Percentiles rank a stretch among this genome's conserved stretches.
Evolutionary conservation across 37 sponge, comb jelly and placozoan species (phyloP).

Genomic region (Cliona cf. orientalis): DNA sequence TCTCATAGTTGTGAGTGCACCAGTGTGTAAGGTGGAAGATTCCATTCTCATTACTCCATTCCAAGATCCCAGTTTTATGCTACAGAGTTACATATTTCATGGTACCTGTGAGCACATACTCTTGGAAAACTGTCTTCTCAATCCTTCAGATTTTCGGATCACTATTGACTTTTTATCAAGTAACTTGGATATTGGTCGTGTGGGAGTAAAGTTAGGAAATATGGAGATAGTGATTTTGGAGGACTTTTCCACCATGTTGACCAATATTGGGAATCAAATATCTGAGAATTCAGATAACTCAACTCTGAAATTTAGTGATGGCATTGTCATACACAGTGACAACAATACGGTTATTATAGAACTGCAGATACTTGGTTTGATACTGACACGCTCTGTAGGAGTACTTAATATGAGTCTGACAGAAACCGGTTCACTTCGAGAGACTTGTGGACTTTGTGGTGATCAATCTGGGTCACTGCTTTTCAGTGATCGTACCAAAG

Average conservation of each 20-base stretch:
- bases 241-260: background rate
- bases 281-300: background rate
- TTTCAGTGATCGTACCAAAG: too few species aligned
- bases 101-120: conserved; percentile 51
- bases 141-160: background rate
- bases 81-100: conserved; percentile 22
- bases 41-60: conserved; percentile 13
- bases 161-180: conserved; percentile 36
- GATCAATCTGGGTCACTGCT: too few species aligned
- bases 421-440: too few species aligned
- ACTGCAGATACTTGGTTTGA: background rate
- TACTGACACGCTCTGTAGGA: too few species aligned
- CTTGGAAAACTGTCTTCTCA: conserved; percentile 14
- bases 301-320: background rate
- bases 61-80: background rate
- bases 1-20: background rate
- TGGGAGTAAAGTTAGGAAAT: conserved; percentile 6
- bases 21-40: conserved; percentile 9
- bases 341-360: background rate
- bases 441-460: too few species aligned
- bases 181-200: conserved; percentile 35
- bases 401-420: too few species aligned
- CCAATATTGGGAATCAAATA: background rate
- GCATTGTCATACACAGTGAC: background rate
- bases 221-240: background rate